Conservation (phyloP, 2,888 invertebrate genomes). For the Ephialtes manifestator region DNA sequence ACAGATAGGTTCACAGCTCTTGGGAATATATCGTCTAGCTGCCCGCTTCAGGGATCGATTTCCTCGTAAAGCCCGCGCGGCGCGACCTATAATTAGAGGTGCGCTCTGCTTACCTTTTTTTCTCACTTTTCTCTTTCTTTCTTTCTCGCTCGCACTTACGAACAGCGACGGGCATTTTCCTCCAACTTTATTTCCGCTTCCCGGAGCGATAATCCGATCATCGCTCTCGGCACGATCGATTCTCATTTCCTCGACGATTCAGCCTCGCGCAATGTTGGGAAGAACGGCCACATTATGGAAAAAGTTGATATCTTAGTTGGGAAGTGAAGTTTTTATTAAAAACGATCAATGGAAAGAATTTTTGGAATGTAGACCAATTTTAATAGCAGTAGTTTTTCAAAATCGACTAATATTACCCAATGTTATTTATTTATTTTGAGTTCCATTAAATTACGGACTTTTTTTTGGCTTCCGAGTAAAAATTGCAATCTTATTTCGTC, state of each 20-base stretch:
- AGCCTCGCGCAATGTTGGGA: neutral
- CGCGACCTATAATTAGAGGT: conserved; percentile 70
- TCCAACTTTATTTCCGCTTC: conserved; percentile 61
- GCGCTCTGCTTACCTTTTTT: conserved; percentile 24
- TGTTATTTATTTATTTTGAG: no score
- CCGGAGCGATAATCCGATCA: conserved; percentile 18
- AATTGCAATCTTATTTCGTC: no score
- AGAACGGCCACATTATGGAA: no score
- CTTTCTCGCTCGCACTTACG: conserved; percentile 50
- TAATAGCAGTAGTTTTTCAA: no score
- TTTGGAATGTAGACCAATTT: no score
- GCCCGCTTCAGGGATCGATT: conserved; percentile 68
- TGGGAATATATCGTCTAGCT: conserved; percentile 1
- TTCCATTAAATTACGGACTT: no score
- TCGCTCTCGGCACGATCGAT: conserved; percentile 17
- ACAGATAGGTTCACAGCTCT: conserved; percentile 34
- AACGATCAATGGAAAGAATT: no score
- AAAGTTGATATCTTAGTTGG: no score
- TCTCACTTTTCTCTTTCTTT: conserved; percentile 35
- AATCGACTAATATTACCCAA: no score
- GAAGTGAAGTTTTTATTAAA: no score
- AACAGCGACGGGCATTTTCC: conserved; percentile 48
- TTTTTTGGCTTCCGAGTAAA: no score
- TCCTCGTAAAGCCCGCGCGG: conserved; percentile 63
- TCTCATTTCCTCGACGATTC: neutral